Conservation (phyloP, 2,113 vertebrate species). For the Datnioides undecimradiatus region DNA sequence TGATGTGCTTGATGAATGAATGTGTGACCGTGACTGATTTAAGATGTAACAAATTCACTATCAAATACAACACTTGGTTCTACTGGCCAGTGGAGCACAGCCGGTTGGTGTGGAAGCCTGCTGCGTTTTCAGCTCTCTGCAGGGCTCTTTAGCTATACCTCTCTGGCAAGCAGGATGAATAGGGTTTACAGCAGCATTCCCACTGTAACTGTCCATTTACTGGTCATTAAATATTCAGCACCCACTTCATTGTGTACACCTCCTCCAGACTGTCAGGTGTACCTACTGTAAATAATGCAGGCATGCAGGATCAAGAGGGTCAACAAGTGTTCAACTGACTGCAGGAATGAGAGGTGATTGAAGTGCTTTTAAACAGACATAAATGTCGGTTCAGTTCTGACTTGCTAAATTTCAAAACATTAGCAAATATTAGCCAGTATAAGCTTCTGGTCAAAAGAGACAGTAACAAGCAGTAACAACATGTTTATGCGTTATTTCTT, state of each 20-base stretch:
- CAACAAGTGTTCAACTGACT: conserved; percentile 13
- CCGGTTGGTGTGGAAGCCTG: neutral
- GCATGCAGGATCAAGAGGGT: conserved; percentile 18
- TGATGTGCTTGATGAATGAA: conserved; percentile 21
- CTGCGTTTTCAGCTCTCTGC: conserved; percentile 10
- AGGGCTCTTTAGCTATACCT: conserved; percentile 3
- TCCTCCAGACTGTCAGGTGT: conserved; percentile 18
- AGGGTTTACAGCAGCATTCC: conserved; percentile 1
- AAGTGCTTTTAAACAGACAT: neutral
- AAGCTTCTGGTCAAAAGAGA: neutral
- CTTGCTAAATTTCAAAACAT: neutral
- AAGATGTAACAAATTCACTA: neutral
- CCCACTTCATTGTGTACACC: conserved; percentile 13
- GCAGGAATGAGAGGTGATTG: neutral
- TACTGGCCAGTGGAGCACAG: conserved; percentile 15
- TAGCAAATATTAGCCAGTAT: neutral
- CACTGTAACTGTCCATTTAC: conserved; percentile 20
- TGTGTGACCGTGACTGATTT: conserved; percentile 1
- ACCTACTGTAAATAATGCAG: conserved; percentile 39
- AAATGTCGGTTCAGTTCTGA: neutral
- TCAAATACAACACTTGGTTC: neutral
- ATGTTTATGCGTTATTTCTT: neutral
- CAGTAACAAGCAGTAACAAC: neutral
- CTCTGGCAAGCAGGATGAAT: conserved; percentile 11
- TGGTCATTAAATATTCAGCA: conserved; percentile 51